Evolutionary conservation across 2,113 vertebrate genomes (phyloP).

Genomic region (Python bivittatus): DNA sequence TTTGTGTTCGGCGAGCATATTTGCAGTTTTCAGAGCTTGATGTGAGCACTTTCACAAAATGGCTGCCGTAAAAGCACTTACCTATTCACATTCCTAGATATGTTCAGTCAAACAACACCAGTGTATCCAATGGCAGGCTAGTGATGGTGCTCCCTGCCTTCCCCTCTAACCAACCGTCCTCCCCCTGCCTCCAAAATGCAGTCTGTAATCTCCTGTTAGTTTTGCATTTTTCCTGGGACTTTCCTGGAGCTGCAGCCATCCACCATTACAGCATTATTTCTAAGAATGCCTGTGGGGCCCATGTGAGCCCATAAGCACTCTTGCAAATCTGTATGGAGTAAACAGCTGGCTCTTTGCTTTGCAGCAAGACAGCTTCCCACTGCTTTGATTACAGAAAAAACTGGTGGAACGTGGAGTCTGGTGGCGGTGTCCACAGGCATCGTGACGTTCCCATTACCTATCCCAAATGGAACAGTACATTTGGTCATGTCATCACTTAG

Average conservation of each 20-base stretch:
- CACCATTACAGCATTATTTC: background rate
- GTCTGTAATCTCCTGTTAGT: background rate
- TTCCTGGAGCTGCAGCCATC: background rate
- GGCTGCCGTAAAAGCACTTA: background rate
- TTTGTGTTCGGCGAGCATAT: background rate
- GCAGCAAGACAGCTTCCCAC: background rate
- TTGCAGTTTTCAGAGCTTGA: background rate
- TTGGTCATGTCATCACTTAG: background rate
- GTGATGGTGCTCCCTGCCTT: background rate
- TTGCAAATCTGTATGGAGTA: background rate
- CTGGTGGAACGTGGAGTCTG: background rate
- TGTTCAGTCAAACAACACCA: background rate
- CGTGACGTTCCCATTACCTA: background rate
- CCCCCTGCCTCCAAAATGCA: background rate
- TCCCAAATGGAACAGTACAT: background rate
- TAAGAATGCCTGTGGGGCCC: background rate
- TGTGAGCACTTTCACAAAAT: background rate
- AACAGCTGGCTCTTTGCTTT: background rate
- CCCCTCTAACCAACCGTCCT: background rate
- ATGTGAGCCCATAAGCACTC: background rate
- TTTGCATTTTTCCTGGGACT: background rate
- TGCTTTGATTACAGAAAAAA: background rate
- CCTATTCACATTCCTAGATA: background rate
- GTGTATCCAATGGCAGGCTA: background rate
- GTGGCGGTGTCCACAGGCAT: background rate